These are phyloP conservation scores for Caerostris darwini DNA, from an alignment of 1,140 invertebrate species.

Conservation along the genomic window DNA sequence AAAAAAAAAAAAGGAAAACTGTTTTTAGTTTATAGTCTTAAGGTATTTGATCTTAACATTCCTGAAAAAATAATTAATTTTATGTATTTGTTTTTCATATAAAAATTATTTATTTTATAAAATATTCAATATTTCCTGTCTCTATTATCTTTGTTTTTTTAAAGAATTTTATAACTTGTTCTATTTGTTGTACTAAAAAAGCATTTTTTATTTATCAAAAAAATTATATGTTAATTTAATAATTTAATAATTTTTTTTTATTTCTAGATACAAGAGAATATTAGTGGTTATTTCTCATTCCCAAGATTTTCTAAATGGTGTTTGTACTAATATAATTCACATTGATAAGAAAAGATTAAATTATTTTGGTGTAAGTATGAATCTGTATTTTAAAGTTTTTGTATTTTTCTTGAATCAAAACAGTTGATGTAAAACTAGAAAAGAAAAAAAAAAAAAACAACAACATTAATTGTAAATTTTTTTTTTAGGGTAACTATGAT, in stretches of 20 bases:
- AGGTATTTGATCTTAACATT: too few relatives aligned
- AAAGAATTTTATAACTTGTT: neutral
- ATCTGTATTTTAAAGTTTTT: slow-evolving; percentile 2
- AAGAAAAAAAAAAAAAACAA: too few relatives aligned
- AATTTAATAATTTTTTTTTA: neutral
- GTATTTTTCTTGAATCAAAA: neutral
- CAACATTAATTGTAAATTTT: neutral
- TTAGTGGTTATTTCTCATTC: slow-evolving; percentile 99
- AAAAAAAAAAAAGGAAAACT: too few relatives aligned
- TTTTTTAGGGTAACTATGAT: slow-evolving; percentile 93
- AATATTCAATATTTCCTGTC: neutral
- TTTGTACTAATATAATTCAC: slow-evolving; percentile 99
- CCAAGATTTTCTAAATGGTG: slow-evolving; percentile 99
- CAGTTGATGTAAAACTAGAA: too few relatives aligned
- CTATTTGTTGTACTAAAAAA: neutral
- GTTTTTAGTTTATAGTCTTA: too few relatives aligned
- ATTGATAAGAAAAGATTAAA: slow-evolving; percentile 96
- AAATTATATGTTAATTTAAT: neutral
- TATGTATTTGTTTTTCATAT: too few relatives aligned
- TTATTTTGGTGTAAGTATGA: slow-evolving; percentile 92
- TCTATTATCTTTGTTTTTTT: slow-evolving; percentile 78
- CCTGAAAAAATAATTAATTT: too few relatives aligned
- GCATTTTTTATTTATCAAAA: neutral
- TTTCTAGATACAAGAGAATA: slow-evolving; percentile 95
- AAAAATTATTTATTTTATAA: too few relatives aligned